These are phyloP conservation scores for Limenitis camilla DNA, from an alignment of 2,888 invertebrate genomes.

Conservation along the genomic window DNA sequence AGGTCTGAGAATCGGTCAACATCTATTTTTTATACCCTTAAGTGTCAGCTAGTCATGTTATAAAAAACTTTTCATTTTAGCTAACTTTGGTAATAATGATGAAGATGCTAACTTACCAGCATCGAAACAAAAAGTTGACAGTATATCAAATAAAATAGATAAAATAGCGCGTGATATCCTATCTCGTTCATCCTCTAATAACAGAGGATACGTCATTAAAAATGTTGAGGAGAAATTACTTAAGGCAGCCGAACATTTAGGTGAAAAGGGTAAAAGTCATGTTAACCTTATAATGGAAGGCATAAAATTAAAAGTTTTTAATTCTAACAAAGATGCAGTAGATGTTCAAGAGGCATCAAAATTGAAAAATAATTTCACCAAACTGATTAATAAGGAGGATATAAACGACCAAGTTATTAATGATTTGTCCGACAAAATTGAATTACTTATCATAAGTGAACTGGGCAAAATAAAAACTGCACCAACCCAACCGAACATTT, in stretches of 20 bases:
- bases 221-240: constrained; percentile 37
- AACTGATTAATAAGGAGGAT: not conserved
- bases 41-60: too few species aligned
- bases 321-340: constrained; percentile 7
- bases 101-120: not conserved
- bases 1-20: too few species aligned
- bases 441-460: constrained; percentile 30
- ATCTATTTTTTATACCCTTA: too few species aligned
- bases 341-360: too few species aligned
- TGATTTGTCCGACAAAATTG: constrained; percentile 35
- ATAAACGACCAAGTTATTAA: constrained; percentile 15
- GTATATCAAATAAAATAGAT: constrained; percentile 18
- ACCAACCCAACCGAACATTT: constrained; percentile 21
- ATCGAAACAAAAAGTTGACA: constrained; percentile 4
- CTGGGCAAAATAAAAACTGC: constrained; percentile 29
- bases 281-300: constrained; percentile 46
- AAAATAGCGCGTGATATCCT: constrained; percentile 17
- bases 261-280: constrained; percentile 36
- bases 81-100: not conserved
- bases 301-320: constrained; percentile 33
- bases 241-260: constrained; percentile 33
- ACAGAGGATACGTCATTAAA: constrained; percentile 14
- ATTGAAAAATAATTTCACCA: too few species aligned
- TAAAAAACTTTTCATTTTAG: not conserved
- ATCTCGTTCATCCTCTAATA: constrained; percentile 8